Conservation (phyloP, 2,113 vertebrate species). For the Xiphophorus hellerii region DNA sequence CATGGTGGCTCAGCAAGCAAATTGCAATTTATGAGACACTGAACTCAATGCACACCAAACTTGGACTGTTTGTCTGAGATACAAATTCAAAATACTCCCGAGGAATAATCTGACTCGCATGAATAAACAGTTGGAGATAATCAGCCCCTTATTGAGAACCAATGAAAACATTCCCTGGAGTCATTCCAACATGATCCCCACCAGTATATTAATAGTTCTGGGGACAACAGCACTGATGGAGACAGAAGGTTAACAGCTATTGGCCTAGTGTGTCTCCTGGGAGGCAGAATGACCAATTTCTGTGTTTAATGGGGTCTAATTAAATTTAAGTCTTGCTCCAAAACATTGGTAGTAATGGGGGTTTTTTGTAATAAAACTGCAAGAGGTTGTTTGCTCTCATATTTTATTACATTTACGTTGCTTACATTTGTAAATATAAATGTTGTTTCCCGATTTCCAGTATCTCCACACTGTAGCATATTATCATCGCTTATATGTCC, state of each 20-base stretch:
- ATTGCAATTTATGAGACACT: slow-evolving; percentile 11
- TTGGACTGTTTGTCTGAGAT: slow-evolving; percentile 35
- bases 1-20: slow-evolving; percentile 10
- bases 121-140: slow-evolving; percentile 60
- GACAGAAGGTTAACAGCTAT: slow-evolving; percentile 65
- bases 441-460: slow-evolving; percentile 40
- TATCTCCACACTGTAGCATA: slow-evolving; percentile 32
- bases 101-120: slow-evolving; percentile 45
- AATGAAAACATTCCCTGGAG: slow-evolving; percentile 53
- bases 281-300: slow-evolving; percentile 68
- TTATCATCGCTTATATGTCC: slow-evolving; percentile 54
- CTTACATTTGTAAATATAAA: slow-evolving; percentile 34
- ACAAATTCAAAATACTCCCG: slow-evolving; percentile 36
- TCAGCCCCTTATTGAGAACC: slow-evolving; percentile 46
- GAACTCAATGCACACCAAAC: slow-evolving; percentile 24
- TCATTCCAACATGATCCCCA: slow-evolving; percentile 44
- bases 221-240: slow-evolving; percentile 36
- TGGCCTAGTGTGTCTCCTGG: slow-evolving; percentile 52
- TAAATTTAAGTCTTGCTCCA: slow-evolving; percentile 42
- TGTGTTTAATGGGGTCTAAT: slow-evolving; percentile 70
- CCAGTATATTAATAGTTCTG: slow-evolving; percentile 54
- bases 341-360: slow-evolving; percentile 30
- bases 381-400: slow-evolving; percentile 19
- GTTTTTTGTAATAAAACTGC: slow-evolving; percentile 29
- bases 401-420: slow-evolving; percentile 44